Conservation (phyloP, 1,140 invertebrate species). For the Popillia japonica region DNA sequence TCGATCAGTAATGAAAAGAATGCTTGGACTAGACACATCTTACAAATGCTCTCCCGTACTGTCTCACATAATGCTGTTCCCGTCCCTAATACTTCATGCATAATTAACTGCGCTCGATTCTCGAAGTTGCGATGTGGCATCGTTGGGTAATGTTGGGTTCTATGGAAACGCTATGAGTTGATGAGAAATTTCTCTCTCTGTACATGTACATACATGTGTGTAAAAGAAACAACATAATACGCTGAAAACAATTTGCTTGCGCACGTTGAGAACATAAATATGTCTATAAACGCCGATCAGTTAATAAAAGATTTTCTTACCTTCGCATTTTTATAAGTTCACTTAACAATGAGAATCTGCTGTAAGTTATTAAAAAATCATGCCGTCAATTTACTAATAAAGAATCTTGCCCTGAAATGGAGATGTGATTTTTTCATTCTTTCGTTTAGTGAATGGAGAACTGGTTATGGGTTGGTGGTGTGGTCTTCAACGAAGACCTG, state of each 20-base stretch:
- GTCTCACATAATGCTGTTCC: no score
- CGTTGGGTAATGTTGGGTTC: no score
- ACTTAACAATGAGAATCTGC: neutral
- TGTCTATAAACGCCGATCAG: neutral
- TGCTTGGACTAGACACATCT: no score
- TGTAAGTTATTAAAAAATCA: constrained; percentile 12
- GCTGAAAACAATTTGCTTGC: constrained; percentile 4
- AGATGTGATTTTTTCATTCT: neutral
- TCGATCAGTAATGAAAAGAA: no score
- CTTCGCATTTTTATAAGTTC: neutral
- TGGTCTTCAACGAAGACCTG: neutral
- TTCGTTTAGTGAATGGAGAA: neutral
- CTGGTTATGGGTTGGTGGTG: neutral
- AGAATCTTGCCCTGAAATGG: neutral
- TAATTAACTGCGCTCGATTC: no score
- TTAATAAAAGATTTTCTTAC: neutral
- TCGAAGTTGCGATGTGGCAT: no score
- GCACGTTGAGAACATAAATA: neutral
- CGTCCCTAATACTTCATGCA: no score
- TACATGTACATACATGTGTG: no score
- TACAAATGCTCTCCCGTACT: no score
- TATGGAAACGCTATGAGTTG: no score
- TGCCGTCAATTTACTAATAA: constrained; percentile 1
- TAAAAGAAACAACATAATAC: neutral
- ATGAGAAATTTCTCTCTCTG: no score